phyloP scores from a whole-genome alignment of 2,888 invertebrate genomes.

The Danaus chrysippus region DNA sequence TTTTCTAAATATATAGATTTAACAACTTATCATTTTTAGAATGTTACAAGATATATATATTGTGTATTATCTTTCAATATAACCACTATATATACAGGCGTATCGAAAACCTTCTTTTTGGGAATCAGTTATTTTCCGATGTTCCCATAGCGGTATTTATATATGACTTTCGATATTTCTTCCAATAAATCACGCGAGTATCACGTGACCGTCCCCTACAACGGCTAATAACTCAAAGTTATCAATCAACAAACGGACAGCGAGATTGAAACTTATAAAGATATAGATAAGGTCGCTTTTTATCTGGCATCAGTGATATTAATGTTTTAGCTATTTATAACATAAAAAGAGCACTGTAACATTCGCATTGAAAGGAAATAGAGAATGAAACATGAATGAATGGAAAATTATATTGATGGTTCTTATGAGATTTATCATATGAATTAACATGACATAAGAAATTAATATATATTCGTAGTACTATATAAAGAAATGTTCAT shows the following conservation, averaged over 20 bases:
- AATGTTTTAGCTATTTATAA: conserved; percentile 11
- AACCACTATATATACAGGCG: too few species aligned
- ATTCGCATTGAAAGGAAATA: background rate
- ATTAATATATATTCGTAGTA: too few species aligned
- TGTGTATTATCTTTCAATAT: too few species aligned
- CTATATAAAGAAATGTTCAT: too few species aligned
- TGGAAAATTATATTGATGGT: background rate
- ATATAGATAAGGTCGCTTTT: background rate
- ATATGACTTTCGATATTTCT: conserved; percentile 2
- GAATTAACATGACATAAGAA: too few species aligned
- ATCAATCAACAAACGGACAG: conserved; percentile 23
- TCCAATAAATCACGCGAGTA: conserved; percentile 23
- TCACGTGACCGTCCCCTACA: conserved; percentile 20
- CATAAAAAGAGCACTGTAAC: background rate
- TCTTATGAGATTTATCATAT: background rate
- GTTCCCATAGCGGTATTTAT: background rate
- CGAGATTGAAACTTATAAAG: conserved; percentile 1
- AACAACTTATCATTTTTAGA: too few species aligned
- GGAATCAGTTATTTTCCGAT: too few species aligned
- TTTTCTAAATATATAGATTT: too few species aligned
- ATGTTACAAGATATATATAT: too few species aligned
- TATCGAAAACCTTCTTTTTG: too few species aligned
- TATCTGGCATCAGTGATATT: background rate
- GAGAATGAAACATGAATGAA: background rate
- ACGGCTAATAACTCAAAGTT: conserved; percentile 30